Base-by-base conservation (phyloP, 2,113 vertebrate genomes). In the Corythoichthys haematopterus region DNA sequence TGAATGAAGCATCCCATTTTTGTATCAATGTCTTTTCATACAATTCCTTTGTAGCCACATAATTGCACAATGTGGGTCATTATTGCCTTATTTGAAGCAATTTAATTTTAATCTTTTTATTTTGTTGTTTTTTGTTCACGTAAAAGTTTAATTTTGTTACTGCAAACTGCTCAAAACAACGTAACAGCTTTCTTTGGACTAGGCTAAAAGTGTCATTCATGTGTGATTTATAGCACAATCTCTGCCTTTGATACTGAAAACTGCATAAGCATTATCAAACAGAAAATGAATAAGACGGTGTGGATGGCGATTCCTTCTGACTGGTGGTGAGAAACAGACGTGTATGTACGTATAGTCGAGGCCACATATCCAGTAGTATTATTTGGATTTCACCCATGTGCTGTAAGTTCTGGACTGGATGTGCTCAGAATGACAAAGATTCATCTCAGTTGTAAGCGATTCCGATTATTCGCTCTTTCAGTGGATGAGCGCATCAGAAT, bases 361-460 rank as follows among this genome's bases (percentile, higher is more conserved):
- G 14, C 58, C 36, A 40, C 38, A 37, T 35, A 45, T 66, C 53
- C 64, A 20, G 33, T 28, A 57, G 64, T 71, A 65, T 35, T 51
- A 69, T 28, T 33, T 33, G 33, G 28, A 13, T 35, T 9, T 56
- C 35, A 56, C 51, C 20, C 28, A 4, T 65, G 46, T 35, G 40
- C 53, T 64, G 28, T 7, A 20, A 76, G 28, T 57, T 68, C 46
- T 60, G 7, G 48, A 43, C 59, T 65, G 64, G 64, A 45, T 67
- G 63, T 76, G 79, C 40, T 66, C 14, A 15, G 16, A 69, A 40
- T 83, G 76, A 78, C 63, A 76, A 75, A 78, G 9, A 65, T 69
- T 37, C 15, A 51, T 82, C 66, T 79, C 58, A 66, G 76, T 82
- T 69, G 76, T 80, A 75, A 85, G 71, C 78, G 80, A 85, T 76